These are phyloP conservation scores for Nebria ingens DNA, from an alignment of 1,140 invertebrate species.

Conservation along the genomic window DNA sequence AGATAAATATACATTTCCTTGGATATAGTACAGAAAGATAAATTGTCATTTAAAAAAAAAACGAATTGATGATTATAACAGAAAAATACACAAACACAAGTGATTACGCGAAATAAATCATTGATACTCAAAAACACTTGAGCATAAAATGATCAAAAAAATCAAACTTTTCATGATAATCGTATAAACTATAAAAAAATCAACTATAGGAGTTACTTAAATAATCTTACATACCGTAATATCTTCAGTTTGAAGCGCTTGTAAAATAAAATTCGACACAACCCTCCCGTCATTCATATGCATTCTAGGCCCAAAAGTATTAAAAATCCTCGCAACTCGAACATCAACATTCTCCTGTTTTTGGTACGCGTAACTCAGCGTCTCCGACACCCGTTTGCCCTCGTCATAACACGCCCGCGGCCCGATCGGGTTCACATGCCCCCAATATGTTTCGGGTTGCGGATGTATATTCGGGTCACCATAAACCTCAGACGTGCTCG, in stretches of 20 bases:
- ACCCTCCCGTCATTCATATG: conserved; percentile 98
- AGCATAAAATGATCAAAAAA: not conserved
- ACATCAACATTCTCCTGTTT: conserved; percentile 94
- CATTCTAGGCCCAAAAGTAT: conserved; percentile 99
- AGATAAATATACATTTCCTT: no score
- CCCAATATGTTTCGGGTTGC: conserved; percentile 94
- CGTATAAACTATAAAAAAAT: not conserved
- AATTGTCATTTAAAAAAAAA: no score
- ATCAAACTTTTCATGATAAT: not conserved
- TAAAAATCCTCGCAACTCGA: conserved; percentile 95
- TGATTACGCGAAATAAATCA: no score
- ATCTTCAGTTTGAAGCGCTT: conserved; percentile 87
- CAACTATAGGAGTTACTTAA: not conserved
- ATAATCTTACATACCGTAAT: conserved; percentile 78
- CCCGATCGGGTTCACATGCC: conserved; percentile 97
- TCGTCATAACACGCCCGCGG: conserved; percentile 97
- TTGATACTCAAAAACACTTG: not conserved
- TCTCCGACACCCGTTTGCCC: conserved; percentile 94
- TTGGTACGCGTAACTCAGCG: conserved; percentile 92
- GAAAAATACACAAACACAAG: no score
- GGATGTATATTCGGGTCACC: conserved; percentile 96
- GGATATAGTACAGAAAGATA: no score
- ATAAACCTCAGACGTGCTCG: conserved; percentile 98
- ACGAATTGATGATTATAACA: no score
- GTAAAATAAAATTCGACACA: conserved; percentile 97